Evolutionary conservation across 2,797 vertebrate genomes (phyloP).

Genomic region (Glossophaga mutica): DNA sequence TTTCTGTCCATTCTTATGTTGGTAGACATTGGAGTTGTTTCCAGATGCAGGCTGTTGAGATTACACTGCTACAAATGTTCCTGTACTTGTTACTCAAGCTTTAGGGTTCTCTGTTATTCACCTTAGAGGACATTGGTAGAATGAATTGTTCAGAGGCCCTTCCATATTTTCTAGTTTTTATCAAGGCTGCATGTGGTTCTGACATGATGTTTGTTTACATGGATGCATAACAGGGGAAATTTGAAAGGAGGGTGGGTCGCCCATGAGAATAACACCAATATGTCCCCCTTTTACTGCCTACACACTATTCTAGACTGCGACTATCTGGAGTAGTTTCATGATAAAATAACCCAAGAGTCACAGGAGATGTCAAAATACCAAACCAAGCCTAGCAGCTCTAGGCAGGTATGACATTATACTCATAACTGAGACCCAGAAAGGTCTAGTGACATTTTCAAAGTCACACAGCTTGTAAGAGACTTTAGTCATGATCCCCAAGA

Average conservation of each 20-base stretch:
- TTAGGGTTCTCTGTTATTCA: neutral
- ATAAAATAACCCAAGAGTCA: neutral
- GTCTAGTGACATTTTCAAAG: neutral
- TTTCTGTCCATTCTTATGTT: neutral
- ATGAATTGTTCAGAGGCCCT: neutral
- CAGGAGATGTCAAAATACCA: neutral
- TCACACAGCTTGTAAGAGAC: neutral
- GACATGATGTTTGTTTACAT: neutral
- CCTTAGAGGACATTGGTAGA: neutral
- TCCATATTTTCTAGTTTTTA: neutral
- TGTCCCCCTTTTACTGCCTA: neutral
- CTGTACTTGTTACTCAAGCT: neutral
- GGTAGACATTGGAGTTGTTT: neutral
- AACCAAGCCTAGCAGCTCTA: neutral
- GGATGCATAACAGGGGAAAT: neutral
- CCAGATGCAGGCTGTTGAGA: neutral
- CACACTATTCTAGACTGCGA: neutral
- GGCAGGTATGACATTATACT: neutral
- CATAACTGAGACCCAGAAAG: neutral
- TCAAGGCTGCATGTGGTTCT: neutral
- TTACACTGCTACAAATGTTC: neutral
- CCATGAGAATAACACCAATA: neutral
- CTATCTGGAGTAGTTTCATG: neutral
- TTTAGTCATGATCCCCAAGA: neutral
- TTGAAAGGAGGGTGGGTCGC: neutral